Base-by-base conservation (phyloP, 2,888 invertebrate species). In the Eristalinus sepulchralis region DNA sequence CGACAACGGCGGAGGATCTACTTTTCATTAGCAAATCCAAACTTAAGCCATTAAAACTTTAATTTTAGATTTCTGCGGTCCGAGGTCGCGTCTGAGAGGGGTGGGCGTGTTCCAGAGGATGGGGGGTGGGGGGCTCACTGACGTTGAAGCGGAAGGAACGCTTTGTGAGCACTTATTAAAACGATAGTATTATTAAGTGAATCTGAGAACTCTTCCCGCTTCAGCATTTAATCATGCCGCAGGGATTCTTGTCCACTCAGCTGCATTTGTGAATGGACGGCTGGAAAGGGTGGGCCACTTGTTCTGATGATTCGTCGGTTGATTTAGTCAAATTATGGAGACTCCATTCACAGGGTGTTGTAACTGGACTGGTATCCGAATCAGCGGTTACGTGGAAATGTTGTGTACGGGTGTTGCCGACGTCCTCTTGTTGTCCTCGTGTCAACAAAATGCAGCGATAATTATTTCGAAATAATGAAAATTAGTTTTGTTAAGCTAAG, bases 41-140 rank as follows among this genome's bases (percentile, higher is more conserved):
- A 83, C 83, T 84, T 71, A 71, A 71, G 63, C 75, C 76, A 84
- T 84, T 84, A 80, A 80, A 84, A 84, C 62, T 76, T 80, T 66
- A 80, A 80, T 80, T 84, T 80, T 62, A 73, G 63, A 68, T 78
- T 83, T 68, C 24, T 73, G 67, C 27, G 78, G 83, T 57, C 20
- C 57, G 57, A 13, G 24, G 17, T 27, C 53, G 20, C 17, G 22
- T 2, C 64, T 27, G 72, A n/a, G n/a, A n/a, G 24, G 22, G 8
- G 55, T 27, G 10, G 36, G 6, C 5, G 60, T 60, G 31, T n/a
- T n/a, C n/a, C n/a, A 47, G 31, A 62, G 31, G 34, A 11, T 17
- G n/a, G 27, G 33, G 6, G 20, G 20, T 0, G 5, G 57, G 36
- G 27, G 63, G 60, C n/a, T n/a, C 67, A 68, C 72, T 72, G 72